A percentile compares a stretch with the other conserved stretches of the same genome.
Conservation (phyloP, 92 coral and sea anemone genomes). For the Pocillopora meandrina region DNA sequence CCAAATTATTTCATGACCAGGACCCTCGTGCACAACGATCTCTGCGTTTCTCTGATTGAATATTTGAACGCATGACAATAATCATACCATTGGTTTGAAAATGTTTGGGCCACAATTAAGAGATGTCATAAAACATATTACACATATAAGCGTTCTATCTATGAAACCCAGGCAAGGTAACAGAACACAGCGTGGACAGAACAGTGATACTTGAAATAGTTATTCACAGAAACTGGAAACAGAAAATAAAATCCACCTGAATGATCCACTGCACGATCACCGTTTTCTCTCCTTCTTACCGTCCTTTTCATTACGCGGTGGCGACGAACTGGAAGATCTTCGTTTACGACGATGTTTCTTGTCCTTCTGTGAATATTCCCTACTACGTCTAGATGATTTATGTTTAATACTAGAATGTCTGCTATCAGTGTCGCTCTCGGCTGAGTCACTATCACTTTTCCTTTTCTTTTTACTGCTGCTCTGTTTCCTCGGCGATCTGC, state of each 20-base stretch:
- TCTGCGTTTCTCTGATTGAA: no score
- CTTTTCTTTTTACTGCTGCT: slow-evolving; percentile 61
- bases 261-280: slow-evolving; percentile 63
- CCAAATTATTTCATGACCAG: no score
- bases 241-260: slow-evolving; percentile 83
- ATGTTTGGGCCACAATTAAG: no score
- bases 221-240: background rate
- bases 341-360: slow-evolving; percentile 55
- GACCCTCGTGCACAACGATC: no score
- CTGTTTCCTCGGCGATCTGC: slow-evolving; percentile 72
- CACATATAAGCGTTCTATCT: no score
- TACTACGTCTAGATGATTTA: slow-evolving; percentile 21
- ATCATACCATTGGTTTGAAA: no score
- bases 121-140: no score
- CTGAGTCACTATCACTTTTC: slow-evolving; percentile 62
- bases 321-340: slow-evolving; percentile 56
- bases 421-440: slow-evolving; percentile 57
- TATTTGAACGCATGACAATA: no score
- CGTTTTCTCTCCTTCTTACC: slow-evolving; percentile 86
- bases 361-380: slow-evolving; percentile 29
- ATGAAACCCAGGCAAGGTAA: background rate
- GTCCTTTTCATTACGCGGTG: slow-evolving; percentile 61
- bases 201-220: background rate
- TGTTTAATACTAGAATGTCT: slow-evolving; percentile 45
- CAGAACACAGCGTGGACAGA: background rate